Base-by-base conservation (phyloP, 1,140 invertebrate species). In the Drosophila equinoxialis region DNA sequence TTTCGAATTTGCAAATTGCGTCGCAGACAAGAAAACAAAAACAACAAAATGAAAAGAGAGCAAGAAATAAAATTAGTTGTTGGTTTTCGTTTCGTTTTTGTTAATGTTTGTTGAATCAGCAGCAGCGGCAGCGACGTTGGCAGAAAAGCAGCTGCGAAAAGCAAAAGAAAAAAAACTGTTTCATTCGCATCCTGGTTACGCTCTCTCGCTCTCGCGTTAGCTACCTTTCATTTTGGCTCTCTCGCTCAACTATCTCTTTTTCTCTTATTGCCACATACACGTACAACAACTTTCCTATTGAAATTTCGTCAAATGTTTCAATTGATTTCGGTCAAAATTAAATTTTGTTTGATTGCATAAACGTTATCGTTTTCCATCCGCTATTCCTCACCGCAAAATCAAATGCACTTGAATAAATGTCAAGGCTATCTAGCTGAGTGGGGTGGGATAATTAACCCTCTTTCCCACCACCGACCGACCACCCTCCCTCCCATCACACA, bases 21-120 rank as follows among this genome's bases (percentile, higher is more conserved):
- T 89, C 84, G 84, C 74, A 86, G 79, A 73, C 76, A 79, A 66
- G 77, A 76, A 65, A 51, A 51, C 11, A 86, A 77, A 63, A 77
- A 68, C 45, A 82, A 74, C 63, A 74, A 69, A 60, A 68, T 59
- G 59, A 60, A 57, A 70, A 78, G 74, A 71, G 66, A 75, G 68
- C 33, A 64, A 71, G 26, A 67, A 73, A 48, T 54, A 63, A 71
- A 73, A 48, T 48, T 60, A 75, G 67, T 75, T 60, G 58, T 76
- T 61, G 61, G 65, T 39, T 61, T 41, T 68, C 2, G 35, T 54
- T 48, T 20, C 17, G 20, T 51, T 51, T 51, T 51, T 51, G 17
- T 51, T 51, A 51, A 51, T 51, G 10, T 42, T 30, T 41, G 45
- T 51, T 51, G 45, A 51, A 20, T 51, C 45, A 51, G 17, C 35